Conservation (phyloP, 2,888 invertebrate genomes). For the Merodon equestris region DNA sequence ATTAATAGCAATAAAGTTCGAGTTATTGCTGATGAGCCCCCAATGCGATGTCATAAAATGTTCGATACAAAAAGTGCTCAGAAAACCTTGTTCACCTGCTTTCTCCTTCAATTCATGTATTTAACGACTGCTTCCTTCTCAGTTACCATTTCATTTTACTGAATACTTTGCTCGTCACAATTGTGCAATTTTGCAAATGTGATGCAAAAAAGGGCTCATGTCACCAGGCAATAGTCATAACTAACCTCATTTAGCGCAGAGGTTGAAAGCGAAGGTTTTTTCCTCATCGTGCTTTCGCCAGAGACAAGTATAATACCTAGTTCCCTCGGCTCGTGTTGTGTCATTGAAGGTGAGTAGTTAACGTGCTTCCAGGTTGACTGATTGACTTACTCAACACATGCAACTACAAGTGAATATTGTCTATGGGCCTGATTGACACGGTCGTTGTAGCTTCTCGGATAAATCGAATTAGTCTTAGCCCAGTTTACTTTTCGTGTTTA, state of each 20-base stretch:
- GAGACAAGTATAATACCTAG: no score
- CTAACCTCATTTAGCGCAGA: neutral
- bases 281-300: neutral
- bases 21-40: no score
- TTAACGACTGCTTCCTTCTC: neutral
- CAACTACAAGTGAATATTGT: no score
- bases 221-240: neutral
- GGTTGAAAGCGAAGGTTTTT: constrained; percentile 6
- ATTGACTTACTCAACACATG: neutral
- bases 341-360: constrained; percentile 1
- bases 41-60: no score
- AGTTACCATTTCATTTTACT: neutral
- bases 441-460: constrained; percentile 25
- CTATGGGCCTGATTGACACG: no score
- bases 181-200: constrained; percentile 33
- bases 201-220: constrained; percentile 41
- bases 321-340: neutral
- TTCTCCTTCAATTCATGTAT: no score
- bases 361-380: neutral
- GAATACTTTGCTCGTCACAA: neutral
- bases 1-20: no score
- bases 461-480: constrained; percentile 43
- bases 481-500: constrained; percentile 15
- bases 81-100: no score
- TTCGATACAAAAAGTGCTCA: no score